These are phyloP conservation scores for Drosophila tristis DNA, from an alignment of 1,140 invertebrate species.

Conservation along the genomic window DNA sequence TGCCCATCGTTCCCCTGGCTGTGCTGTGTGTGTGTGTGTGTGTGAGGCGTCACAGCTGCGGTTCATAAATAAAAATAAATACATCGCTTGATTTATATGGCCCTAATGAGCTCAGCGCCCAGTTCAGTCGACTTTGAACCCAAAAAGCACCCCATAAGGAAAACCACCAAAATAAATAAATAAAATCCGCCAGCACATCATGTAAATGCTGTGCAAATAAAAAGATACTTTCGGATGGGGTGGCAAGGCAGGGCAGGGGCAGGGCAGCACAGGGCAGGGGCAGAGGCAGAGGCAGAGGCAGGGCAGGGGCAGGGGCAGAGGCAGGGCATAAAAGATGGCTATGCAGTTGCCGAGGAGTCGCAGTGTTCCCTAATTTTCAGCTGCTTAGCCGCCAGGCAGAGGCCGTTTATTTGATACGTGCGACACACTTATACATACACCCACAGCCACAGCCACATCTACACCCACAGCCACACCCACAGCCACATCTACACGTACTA, in stretches of 20 bases:
- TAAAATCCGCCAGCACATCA: conserved; percentile 51
- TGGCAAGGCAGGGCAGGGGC: too few relatives aligned
- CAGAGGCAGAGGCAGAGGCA: too few relatives aligned
- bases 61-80: conserved; percentile 76
- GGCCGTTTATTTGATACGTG: conserved; percentile 52
- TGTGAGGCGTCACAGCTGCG: conserved; percentile 71
- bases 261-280: too few relatives aligned
- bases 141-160: conserved; percentile 35
- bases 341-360: conserved; percentile 44
- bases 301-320: too few relatives aligned
- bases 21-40: conserved; percentile 14
- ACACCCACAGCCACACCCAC: conserved; percentile 14
- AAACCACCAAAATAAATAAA: conserved; percentile 52
- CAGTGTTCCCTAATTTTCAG: conserved; percentile 60
- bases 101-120: conserved; percentile 69
- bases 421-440: conserved; percentile 27
- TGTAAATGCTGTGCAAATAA: conserved; percentile 55
- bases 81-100: conserved; percentile 70
- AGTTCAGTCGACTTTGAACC: conserved; percentile 42
- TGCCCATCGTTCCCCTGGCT: conserved; percentile 3
- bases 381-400: conserved; percentile 47
- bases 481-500: conserved; percentile 3
- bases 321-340: conserved; percentile 15
- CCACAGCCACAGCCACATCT: not conserved
- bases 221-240: conserved; percentile 36